A percentile compares a stretch with the other conserved stretches of the same genome.
phyloP scores from a whole-genome alignment of 2,888 invertebrate species.

The Beris chalybata region DNA sequence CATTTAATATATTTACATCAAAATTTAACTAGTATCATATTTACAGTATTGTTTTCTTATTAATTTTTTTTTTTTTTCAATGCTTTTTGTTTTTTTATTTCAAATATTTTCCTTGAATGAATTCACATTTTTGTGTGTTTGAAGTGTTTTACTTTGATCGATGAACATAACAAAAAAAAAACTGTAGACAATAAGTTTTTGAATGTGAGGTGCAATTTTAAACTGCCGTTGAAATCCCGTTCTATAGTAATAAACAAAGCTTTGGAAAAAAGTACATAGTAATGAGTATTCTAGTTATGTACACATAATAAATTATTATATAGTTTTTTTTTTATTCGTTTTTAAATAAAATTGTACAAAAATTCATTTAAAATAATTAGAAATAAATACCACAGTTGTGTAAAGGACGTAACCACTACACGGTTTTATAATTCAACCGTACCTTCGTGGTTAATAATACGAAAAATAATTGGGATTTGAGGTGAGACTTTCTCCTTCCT shows the following conservation, averaged over 20 bases:
- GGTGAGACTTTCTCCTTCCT: no score
- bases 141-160: not conserved
- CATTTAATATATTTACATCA: constrained; percentile 28
- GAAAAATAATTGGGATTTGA: not conserved
- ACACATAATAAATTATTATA: constrained; percentile 28
- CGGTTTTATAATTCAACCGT: not conserved
- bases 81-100: constrained; percentile 10
- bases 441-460: not conserved
- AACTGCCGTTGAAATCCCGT: constrained; percentile 3
- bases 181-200: no score
- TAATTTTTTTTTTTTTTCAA: constrained; percentile 21
- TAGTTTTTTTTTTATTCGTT: constrained; percentile 2
- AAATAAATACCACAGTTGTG: constrained; percentile 32
- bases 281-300: constrained; percentile 26
- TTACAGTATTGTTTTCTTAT: constrained; percentile 17
- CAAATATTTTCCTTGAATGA: not conserved
- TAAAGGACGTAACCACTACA: constrained; percentile 18
- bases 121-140: not conserved
- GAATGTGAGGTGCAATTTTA: no score
- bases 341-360: constrained; percentile 20
- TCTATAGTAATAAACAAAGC: constrained; percentile 18
- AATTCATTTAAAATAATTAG: constrained; percentile 22
- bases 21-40: constrained; percentile 14
- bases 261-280: constrained; percentile 21
- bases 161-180: not conserved